A percentile compares a stretch with the other conserved stretches of the same genome.
Evolutionary conservation across 1,140 invertebrate genomes (phyloP).

Genomic region (Platyscapa corneri): DNA sequence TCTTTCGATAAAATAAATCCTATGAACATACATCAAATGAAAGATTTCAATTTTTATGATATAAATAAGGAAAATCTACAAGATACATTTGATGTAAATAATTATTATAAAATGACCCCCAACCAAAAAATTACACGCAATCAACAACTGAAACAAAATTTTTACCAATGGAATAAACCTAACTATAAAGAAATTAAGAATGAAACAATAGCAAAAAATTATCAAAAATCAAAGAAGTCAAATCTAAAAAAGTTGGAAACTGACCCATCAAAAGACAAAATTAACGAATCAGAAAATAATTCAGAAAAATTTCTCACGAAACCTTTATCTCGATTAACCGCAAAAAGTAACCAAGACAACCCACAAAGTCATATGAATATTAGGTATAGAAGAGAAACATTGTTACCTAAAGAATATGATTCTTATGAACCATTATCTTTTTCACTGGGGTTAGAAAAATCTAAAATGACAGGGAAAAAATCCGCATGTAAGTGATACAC

Average conservation of each 20-base stretch:
- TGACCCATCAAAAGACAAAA: slow-evolving; percentile 53
- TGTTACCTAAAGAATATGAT: neutral
- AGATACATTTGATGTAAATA: neutral
- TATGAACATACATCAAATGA: neutral
- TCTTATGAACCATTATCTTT: slow-evolving; percentile 12
- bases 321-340: neutral
- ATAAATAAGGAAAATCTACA: neutral
- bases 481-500: neutral
- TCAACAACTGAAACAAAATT: neutral
- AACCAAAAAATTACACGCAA: neutral
- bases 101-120: neutral
- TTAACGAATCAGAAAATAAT: slow-evolving; percentile 47
- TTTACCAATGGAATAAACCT: neutral
- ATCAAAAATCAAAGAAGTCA: slow-evolving; percentile 27
- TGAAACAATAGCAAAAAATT: neutral
- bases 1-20: neutral
- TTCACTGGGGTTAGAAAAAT: slow-evolving; percentile 15
- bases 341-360: neutral
- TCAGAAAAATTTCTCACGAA: slow-evolving; percentile 28
- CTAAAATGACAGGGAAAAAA: slow-evolving; percentile 14
- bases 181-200: neutral
- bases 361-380: neutral
- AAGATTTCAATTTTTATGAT: neutral
- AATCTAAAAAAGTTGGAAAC: slow-evolving; percentile 49
- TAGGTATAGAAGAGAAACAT: slow-evolving; percentile 32